phyloP scores from a whole-genome alignment of 2,888 invertebrate species.

The Mamestra brassicae region DNA sequence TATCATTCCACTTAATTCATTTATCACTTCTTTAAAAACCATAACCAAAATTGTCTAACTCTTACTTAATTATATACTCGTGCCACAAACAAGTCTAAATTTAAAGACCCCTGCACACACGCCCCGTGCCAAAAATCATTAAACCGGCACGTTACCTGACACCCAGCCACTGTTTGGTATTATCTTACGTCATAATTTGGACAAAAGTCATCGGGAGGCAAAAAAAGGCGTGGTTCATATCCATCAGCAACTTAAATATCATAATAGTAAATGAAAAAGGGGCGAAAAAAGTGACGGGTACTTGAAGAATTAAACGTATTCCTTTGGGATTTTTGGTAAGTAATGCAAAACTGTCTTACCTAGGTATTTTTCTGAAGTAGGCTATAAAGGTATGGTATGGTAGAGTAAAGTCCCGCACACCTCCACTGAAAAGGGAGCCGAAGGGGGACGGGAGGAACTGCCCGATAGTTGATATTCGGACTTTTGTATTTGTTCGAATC shows the following conservation, averaged over 20 bases:
- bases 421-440: too few relatives aligned
- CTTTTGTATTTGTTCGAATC: too few relatives aligned
- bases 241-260: constrained; percentile 50
- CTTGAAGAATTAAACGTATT: constrained; percentile 7
- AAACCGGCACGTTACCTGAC: constrained; percentile 64
- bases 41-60: background rate
- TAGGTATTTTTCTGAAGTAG: background rate
- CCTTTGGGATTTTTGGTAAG: background rate
- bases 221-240: constrained; percentile 68
- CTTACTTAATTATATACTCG: constrained; percentile 12
- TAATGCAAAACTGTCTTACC: too few relatives aligned
- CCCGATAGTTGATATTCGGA: too few relatives aligned
- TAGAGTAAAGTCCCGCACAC: too few relatives aligned
- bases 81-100: constrained; percentile 71
- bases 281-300: constrained; percentile 3
- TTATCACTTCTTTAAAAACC: background rate
- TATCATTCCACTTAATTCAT: background rate
- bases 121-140: constrained; percentile 77
- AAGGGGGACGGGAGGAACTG: too few relatives aligned
- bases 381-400: too few relatives aligned
- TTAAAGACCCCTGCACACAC: constrained; percentile 65
- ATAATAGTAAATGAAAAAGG: constrained; percentile 21
- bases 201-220: constrained; percentile 67
- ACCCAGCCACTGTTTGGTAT: constrained; percentile 79
- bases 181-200: constrained; percentile 82